These are phyloP conservation scores for Muricea muricata DNA, from an alignment of 92 coral and sea anemone species.

Conservation along the genomic window DNA sequence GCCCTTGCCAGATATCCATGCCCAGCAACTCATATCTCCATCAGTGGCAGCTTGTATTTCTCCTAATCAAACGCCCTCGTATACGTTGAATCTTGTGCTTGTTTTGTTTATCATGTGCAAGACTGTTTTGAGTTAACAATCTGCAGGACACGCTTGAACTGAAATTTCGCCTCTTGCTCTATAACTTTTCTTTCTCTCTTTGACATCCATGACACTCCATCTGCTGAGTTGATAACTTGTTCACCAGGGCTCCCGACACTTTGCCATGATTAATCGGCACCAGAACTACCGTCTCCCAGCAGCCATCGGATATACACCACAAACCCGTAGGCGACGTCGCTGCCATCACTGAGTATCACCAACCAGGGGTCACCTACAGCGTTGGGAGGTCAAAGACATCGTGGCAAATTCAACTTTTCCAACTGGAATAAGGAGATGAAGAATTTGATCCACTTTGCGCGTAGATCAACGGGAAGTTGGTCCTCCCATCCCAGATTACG, in stretches of 20 bases:
- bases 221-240: slow-evolving; percentile 68
- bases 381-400: slow-evolving; percentile 55
- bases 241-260: slow-evolving; percentile 68
- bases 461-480: slow-evolving; percentile 51
- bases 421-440: slow-evolving; percentile 54
- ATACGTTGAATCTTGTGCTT: slow-evolving; percentile 66
- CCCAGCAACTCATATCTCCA: slow-evolving; percentile 21
- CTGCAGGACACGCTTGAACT: slow-evolving; percentile 66
- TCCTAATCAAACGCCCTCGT: slow-evolving; percentile 62
- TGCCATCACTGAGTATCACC: slow-evolving; percentile 67
- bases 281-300: slow-evolving; percentile 49
- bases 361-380: slow-evolving; percentile 64
- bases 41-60: slow-evolving; percentile 36
- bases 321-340: slow-evolving; percentile 68
- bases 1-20: slow-evolving; percentile 21
- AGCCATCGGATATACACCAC: slow-evolving; percentile 74
- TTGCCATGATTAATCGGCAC: slow-evolving; percentile 71
- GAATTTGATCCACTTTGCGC: slow-evolving; percentile 57
- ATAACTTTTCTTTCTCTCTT: slow-evolving; percentile 71
- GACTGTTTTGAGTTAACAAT: slow-evolving; percentile 76
- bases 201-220: slow-evolving; percentile 67
- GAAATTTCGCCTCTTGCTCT: slow-evolving; percentile 64
- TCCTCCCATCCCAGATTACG: slow-evolving; percentile 70
- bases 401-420: slow-evolving; percentile 38
- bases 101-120: slow-evolving; percentile 72